Evolutionary conservation across 1,140 invertebrate species (phyloP).

Genomic region (Procambarus virginalis): DNA sequence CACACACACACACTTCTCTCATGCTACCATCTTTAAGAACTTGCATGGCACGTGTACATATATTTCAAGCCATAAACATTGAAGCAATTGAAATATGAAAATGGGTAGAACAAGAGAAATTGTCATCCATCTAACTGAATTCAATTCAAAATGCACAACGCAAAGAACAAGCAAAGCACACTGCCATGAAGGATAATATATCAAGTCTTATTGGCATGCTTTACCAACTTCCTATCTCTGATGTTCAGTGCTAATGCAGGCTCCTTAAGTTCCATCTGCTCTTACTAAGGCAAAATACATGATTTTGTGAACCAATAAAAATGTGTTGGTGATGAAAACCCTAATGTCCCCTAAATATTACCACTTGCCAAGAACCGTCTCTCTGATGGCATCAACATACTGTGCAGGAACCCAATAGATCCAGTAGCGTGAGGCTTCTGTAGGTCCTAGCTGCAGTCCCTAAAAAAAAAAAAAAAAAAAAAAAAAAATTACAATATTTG

Average conservation of each 20-base stretch:
- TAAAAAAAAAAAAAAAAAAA: slow-evolving; percentile 73
- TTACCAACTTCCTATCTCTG: neutral
- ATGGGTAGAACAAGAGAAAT: neutral
- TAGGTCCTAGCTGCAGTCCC: slow-evolving; percentile 89
- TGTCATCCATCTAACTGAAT: neutral
- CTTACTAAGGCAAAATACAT: slow-evolving; percentile 42
- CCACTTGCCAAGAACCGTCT: slow-evolving; percentile 91
- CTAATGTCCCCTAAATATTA: slow-evolving; percentile 73
- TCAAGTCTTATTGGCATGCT: neutral
- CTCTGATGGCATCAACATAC: slow-evolving; percentile 93
- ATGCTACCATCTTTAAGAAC: neutral
- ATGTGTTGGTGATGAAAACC: slow-evolving; percentile 5
- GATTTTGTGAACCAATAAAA: slow-evolving; percentile 29
- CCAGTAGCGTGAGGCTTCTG: slow-evolving; percentile 93
- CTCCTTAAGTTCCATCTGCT: slow-evolving; percentile 11
- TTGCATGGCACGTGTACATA: neutral
- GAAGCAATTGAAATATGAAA: neutral
- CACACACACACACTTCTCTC: neutral
- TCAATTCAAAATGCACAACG: neutral
- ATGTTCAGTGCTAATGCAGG: neutral
- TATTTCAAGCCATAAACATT: neutral
- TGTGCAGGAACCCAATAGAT: slow-evolving; percentile 96
- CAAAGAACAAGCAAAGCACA: neutral
- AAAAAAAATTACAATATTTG: too few species aligned
- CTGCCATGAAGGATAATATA: neutral